A percentile compares a stretch with the other conserved stretches of the same genome.
Evolutionary conservation across 2,888 invertebrate genomes (phyloP).

Genomic region (Rhagium mordax): DNA sequence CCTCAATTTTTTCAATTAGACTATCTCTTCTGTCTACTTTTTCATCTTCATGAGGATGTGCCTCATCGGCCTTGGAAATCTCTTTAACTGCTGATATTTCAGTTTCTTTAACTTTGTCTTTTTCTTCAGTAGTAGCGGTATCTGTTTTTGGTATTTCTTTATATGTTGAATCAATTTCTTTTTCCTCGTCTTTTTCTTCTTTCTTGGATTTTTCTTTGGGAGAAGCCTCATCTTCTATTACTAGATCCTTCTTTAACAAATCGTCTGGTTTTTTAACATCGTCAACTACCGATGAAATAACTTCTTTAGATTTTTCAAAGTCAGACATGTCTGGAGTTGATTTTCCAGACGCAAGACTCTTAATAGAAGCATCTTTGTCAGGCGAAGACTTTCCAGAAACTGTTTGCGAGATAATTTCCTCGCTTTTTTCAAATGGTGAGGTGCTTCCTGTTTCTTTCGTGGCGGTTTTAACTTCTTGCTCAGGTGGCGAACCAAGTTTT

Average conservation of each 20-base stretch:
- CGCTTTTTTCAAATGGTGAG: background rate
- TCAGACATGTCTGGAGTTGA: conserved; percentile 51
- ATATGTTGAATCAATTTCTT: background rate
- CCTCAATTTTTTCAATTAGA: conserved; percentile 29
- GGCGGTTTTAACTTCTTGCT: background rate
- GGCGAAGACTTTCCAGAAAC: conserved; percentile 40
- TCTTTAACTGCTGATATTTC: background rate
- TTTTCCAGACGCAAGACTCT: conserved; percentile 48
- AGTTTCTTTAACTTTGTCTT: background rate
- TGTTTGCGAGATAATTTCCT: background rate
- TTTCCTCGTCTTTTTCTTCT: background rate
- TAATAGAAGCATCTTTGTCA: conserved; percentile 43
- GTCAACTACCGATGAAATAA: conserved; percentile 29
- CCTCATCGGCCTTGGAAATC: background rate
- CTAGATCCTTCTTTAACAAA: conserved; percentile 2
- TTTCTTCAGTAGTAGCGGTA: background rate
- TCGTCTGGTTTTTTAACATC: conserved; percentile 30
- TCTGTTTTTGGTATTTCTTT: background rate
- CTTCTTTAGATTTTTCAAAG: conserved; percentile 40
- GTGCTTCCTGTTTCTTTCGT: background rate
- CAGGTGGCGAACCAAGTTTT: conserved; percentile 12
- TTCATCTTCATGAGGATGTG: conserved; percentile 29
- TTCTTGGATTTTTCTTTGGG: conserved; percentile 31
- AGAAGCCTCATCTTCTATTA: conserved; percentile 20
- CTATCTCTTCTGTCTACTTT: conserved; percentile 19